phyloP scores from a whole-genome alignment of 2,113 vertebrate genomes.

The Atractosteus spatula region DNA sequence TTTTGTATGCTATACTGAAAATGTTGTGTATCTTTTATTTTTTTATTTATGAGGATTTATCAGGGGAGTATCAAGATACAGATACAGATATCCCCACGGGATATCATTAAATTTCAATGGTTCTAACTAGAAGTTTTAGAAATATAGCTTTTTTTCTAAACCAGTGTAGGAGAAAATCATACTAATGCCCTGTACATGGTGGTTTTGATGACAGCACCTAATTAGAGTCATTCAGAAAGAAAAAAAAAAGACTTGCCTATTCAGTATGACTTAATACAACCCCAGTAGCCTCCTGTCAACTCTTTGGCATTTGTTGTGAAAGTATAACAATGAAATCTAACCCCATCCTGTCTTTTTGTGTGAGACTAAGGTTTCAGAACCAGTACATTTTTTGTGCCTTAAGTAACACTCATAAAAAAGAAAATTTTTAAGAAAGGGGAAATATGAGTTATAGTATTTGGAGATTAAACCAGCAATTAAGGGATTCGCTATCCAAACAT shows the following conservation, averaged over 20 bases:
- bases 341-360: constrained; percentile 9
- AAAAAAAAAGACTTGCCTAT: constrained; percentile 16
- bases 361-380: constrained; percentile 9
- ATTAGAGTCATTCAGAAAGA: constrained; percentile 7
- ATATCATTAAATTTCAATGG: too few relatives aligned
- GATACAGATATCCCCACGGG: too few relatives aligned
- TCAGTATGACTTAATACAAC: constrained; percentile 1
- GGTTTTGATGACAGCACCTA: constrained; percentile 20
- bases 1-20: too few relatives aligned
- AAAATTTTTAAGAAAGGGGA: constrained; percentile 24
- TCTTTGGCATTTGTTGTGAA: constrained; percentile 12
- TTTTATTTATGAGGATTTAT: too few relatives aligned
- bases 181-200: constrained; percentile 14
- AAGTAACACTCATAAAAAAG: constrained; percentile 27
- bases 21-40: too few relatives aligned
- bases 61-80: too few relatives aligned
- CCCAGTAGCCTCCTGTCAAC: constrained; percentile 14
- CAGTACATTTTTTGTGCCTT: constrained; percentile 15
- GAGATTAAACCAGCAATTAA: constrained; percentile 51
- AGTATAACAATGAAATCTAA: constrained; percentile 22
- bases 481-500: constrained; percentile 51
- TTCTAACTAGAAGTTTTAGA: too few relatives aligned
- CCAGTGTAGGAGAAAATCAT: constrained; percentile 11
- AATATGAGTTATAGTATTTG: constrained; percentile 44
- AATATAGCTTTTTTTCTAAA: background rate